Conservation (phyloP, 2,797 vertebrate genomes). For the Lerista edwardsae region DNA sequence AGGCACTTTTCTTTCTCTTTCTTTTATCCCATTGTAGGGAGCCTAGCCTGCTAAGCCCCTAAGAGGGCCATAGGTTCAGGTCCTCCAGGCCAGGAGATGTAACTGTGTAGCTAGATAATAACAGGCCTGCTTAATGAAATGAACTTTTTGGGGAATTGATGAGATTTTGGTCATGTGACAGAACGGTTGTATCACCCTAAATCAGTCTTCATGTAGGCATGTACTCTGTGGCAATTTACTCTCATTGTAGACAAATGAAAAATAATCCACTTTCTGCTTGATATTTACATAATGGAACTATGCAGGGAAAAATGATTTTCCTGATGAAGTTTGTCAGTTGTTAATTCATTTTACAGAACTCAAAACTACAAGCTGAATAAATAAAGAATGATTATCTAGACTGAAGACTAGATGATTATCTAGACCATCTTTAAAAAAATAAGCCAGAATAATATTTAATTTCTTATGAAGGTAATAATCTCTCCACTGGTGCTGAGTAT, state of each 20-base stretch:
- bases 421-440: neutral
- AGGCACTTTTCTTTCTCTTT: too few species aligned
- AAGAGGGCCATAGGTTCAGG: neutral
- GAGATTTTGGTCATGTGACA: slow-evolving; percentile 24
- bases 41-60: too few species aligned
- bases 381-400: neutral
- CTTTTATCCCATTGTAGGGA: too few species aligned
- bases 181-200: slow-evolving; percentile 3
- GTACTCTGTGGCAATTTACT: neutral
- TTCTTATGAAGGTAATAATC: neutral
- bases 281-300: slow-evolving; percentile 34
- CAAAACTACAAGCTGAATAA: slow-evolving; percentile 25
- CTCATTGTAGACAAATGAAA: slow-evolving; percentile 8
- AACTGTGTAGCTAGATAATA: slow-evolving; percentile 25
- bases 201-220: slow-evolving; percentile 1
- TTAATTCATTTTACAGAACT: slow-evolving; percentile 23
- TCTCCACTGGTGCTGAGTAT: slow-evolving; percentile 19
- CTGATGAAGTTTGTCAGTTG: slow-evolving; percentile 42
- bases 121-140: slow-evolving; percentile 38
- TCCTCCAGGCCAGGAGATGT: slow-evolving; percentile 32
- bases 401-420: neutral
- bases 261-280: neutral
- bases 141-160: slow-evolving; percentile 39
- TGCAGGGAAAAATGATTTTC: neutral
- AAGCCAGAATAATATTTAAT: neutral